Conservation (phyloP, 2,888 invertebrate species). For the Osmoderma eremita region DNA sequence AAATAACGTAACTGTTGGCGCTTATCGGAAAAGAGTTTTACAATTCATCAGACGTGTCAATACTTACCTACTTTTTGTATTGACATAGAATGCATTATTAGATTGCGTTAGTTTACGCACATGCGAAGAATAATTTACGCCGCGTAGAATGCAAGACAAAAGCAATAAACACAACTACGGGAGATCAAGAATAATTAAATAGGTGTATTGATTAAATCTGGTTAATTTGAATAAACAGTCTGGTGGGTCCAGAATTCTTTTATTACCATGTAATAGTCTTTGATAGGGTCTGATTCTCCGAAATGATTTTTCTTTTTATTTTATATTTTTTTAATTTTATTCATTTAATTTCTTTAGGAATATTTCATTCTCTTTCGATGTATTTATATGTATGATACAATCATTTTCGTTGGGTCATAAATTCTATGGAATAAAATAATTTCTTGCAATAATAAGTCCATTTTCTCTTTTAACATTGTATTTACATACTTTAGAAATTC, state of each 20-base stretch:
- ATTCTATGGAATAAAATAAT: no score
- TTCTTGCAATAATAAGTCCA: not conserved
- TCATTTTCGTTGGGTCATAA: no score
- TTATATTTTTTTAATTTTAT: no score
- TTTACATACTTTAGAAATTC: constrained; percentile 27
- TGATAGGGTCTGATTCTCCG: no score
- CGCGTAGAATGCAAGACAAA: constrained; percentile 14
- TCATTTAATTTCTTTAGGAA: no score
- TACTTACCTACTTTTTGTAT: constrained; percentile 37
- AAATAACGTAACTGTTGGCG: constrained; percentile 27
- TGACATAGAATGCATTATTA: constrained; percentile 31
- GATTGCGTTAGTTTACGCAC: constrained; percentile 38
- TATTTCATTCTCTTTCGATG: no score
- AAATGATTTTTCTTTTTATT: no score
- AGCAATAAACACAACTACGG: constrained; percentile 20
- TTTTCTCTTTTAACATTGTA: constrained; percentile 1
- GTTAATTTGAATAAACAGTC: not conserved
- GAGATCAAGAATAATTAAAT: constrained; percentile 23
- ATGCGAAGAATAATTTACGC: constrained; percentile 30
- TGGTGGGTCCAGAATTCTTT: no score
- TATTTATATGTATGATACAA: no score
- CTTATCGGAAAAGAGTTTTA: constrained; percentile 22
- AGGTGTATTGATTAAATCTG: constrained; percentile 27
- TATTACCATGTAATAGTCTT: no score
- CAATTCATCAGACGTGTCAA: constrained; percentile 32